Percentiles rank a stretch among this genome's conserved stretches.
These are phyloP conservation scores for Drosophila biarmipes DNA, from an alignment of 1,140 invertebrate genomes.

Conservation along the genomic window DNA sequence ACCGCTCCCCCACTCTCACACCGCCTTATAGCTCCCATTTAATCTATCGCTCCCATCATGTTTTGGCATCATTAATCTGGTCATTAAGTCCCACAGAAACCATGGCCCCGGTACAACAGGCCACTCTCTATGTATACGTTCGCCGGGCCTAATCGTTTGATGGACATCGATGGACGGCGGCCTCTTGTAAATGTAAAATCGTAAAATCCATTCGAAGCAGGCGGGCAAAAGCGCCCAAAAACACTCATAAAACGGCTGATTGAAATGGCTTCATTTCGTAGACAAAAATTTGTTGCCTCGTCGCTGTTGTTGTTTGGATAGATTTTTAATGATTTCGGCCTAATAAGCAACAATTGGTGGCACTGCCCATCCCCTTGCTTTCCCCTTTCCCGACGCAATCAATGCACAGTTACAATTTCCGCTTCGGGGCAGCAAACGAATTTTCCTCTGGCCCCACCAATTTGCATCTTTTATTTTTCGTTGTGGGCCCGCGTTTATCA, in stretches of 20 bases:
- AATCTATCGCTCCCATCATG: conserved; percentile 57
- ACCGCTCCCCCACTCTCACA: conserved; percentile 18
- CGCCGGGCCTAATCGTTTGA: conserved; percentile 62
- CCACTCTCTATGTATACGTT: conserved; percentile 13
- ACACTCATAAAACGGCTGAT: conserved; percentile 52
- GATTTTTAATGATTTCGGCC: conserved; percentile 72
- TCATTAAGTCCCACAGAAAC: conserved; percentile 46
- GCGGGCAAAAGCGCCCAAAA: conserved; percentile 46
- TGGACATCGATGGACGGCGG: conserved; percentile 46
- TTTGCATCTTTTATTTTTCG: conserved; percentile 32
- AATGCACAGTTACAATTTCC: conserved; percentile 69
- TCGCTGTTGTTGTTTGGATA: conserved; percentile 33
- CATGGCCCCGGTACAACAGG: conserved; percentile 26
- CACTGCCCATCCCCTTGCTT: not conserved
- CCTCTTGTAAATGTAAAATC: conserved; percentile 65
- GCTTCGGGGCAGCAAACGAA: conserved; percentile 39
- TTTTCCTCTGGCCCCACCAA: conserved; percentile 18
- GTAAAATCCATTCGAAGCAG: conserved; percentile 47
- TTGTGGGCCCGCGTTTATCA: conserved; percentile 71
- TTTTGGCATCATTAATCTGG: conserved; percentile 57
- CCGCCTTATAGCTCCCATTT: conserved; percentile 43
- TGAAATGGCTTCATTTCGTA: conserved; percentile 69
- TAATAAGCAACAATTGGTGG: conserved; percentile 80
- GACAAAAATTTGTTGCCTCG: conserved; percentile 26
- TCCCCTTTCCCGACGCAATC: conserved; percentile 37